These are phyloP conservation scores for Pagetopsis macropterus DNA, from an alignment of 2,797 vertebrate genomes.

Conservation along the genomic window DNA sequence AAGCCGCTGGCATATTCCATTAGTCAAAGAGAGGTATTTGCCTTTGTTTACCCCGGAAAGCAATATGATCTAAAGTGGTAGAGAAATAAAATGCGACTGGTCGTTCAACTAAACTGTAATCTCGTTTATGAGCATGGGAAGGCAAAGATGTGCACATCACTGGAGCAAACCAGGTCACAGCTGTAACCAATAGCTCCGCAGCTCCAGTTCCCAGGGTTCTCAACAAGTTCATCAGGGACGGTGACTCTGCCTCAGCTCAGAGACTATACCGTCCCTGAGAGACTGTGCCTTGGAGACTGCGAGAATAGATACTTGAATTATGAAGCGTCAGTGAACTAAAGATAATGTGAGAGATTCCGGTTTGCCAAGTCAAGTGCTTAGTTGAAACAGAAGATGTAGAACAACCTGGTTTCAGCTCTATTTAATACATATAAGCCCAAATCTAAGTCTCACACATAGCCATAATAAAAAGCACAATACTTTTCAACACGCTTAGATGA, in stretches of 20 bases:
- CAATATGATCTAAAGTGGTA: slow-evolving; percentile 16
- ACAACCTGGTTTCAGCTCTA: not conserved
- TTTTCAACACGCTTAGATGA: slow-evolving; percentile 1
- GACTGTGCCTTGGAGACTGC: slow-evolving; percentile 11
- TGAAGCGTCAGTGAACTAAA: not conserved
- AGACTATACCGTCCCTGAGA: slow-evolving; percentile 9
- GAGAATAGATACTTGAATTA: slow-evolving; percentile 32
- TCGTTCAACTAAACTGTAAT: slow-evolving; percentile 14
- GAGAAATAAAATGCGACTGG: slow-evolving; percentile 1
- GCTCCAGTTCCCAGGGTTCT: slow-evolving; percentile 32
- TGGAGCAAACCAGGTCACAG: slow-evolving; percentile 43
- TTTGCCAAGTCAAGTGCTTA: slow-evolving; percentile 32
- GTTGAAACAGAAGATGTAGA: slow-evolving; percentile 10
- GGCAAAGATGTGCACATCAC: slow-evolving; percentile 9
- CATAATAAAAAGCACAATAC: not conserved
- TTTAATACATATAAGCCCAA: slow-evolving; percentile 5
- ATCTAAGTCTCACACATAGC: slow-evolving; percentile 5
- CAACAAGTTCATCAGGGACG: slow-evolving; percentile 38
- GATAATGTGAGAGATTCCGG: slow-evolving; percentile 3
- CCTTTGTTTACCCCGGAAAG: not conserved
- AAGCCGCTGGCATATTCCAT: not conserved
- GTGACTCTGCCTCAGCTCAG: slow-evolving; percentile 16
- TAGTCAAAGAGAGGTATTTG: not conserved
- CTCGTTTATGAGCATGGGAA: slow-evolving; percentile 20
- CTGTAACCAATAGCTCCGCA: slow-evolving; percentile 38